Percentiles rank a stretch among this genome's conserved stretches.
Evolutionary conservation across 2,113 vertebrate species (phyloP).

Genomic region (Psittacula cyanocephala): DNA sequence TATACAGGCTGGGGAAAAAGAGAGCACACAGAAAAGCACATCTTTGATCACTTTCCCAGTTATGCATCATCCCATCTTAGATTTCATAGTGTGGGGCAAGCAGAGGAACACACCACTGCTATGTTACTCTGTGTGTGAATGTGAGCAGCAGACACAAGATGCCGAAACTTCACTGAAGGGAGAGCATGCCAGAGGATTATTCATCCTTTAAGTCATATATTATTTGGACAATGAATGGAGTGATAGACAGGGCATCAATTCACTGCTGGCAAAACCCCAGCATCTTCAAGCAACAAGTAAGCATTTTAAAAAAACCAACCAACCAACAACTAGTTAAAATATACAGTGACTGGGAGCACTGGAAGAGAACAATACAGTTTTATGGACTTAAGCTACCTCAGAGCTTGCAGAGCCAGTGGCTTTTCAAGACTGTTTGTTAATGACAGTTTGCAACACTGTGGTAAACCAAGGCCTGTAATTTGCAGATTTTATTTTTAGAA

Average conservation of each 20-base stretch:
- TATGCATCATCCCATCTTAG: not conserved
- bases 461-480: slow-evolving; percentile 50
- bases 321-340: not conserved
- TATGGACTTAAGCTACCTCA: not conserved
- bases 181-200: not conserved
- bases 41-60: not conserved
- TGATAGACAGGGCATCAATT: not conserved
- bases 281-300: not conserved
- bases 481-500: slow-evolving; percentile 67
- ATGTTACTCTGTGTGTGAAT: not conserved
- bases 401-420: not conserved
- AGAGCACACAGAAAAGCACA: not conserved
- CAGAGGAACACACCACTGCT: not conserved
- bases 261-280: not conserved
- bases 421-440: slow-evolving; percentile 43
- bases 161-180: not conserved
- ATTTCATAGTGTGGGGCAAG: not conserved
- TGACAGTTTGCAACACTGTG: slow-evolving; percentile 15
- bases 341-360: not conserved
- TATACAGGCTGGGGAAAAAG: not conserved
- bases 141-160: not conserved
- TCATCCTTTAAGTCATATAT: not conserved
- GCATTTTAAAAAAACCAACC: not conserved
- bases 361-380: not conserved
- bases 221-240: not conserved